Evolutionary conservation across 2,888 invertebrate genomes (phyloP).

Genomic region (Eilema depressum): DNA sequence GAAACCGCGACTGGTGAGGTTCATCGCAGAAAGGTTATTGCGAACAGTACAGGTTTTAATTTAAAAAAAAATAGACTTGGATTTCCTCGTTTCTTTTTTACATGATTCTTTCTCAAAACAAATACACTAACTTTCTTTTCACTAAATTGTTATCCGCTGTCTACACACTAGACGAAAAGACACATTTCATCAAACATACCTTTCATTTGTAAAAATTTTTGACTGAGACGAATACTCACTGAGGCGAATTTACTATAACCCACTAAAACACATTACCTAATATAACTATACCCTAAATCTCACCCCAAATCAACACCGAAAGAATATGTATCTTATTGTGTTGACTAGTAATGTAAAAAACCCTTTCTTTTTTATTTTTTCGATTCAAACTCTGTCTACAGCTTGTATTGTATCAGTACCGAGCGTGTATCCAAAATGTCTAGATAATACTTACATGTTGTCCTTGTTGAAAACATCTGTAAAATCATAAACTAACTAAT

Average conservation of each 20-base stretch:
- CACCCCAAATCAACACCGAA: background rate
- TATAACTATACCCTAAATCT: background rate
- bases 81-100: background rate
- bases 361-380: no score
- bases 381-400: no score
- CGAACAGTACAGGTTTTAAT: background rate
- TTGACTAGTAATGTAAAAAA: background rate
- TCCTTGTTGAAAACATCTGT: no score
- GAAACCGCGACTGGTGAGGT: conserved; percentile 10
- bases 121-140: background rate
- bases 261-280: background rate
- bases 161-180: no score
- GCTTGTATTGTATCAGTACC: no score
- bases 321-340: background rate
- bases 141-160: background rate
- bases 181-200: no score
- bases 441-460: no score
- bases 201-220: no score
- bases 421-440: no score
- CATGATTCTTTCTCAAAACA: background rate
- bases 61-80: background rate
- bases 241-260: no score
- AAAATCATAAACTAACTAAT: no score
- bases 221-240: no score
- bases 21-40: conserved; percentile 16